These are phyloP conservation scores for Triplophysa siluroides DNA, from an alignment of 2,113 vertebrate species.

Conservation along the genomic window DNA sequence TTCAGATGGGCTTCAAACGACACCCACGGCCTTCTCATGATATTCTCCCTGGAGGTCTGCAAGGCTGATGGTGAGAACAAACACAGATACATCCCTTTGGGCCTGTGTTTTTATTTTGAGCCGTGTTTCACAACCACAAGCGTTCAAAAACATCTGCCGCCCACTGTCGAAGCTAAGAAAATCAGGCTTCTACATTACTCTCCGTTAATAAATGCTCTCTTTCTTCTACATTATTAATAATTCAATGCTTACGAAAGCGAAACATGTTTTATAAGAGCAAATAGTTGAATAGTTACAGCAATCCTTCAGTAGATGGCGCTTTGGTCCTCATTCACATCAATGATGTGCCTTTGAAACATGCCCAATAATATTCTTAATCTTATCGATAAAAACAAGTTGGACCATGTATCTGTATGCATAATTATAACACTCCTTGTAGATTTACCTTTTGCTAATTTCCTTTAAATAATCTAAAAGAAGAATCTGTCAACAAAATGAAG, in stretches of 20 bases:
- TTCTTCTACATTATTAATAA: neutral
- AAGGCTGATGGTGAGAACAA: slow-evolving; percentile 71
- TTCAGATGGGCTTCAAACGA: slow-evolving; percentile 18
- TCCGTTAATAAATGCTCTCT: neutral
- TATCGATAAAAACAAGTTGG: no score
- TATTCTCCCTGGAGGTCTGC: slow-evolving; percentile 32
- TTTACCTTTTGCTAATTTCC: no score
- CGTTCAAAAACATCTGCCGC: slow-evolving; percentile 50
- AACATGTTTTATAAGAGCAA: no score
- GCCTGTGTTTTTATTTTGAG: slow-evolving; percentile 60
- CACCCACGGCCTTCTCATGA: slow-evolving; percentile 48
- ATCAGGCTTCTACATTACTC: neutral
- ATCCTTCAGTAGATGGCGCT: slow-evolving; percentile 43
- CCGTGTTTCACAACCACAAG: slow-evolving; percentile 51
- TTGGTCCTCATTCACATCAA: neutral
- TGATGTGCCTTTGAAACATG: no score
- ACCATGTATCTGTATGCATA: no score
- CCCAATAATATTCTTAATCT: no score
- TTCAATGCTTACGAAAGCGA: neutral
- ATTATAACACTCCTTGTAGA: no score
- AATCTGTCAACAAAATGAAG: no score
- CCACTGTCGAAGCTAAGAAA: slow-evolving; percentile 36
- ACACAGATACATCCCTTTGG: slow-evolving; percentile 64
- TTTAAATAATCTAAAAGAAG: no score
- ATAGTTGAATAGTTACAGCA: no score